Base-by-base conservation (phyloP, 2,797 vertebrate genomes). In the Diplodus puntazzo region DNA sequence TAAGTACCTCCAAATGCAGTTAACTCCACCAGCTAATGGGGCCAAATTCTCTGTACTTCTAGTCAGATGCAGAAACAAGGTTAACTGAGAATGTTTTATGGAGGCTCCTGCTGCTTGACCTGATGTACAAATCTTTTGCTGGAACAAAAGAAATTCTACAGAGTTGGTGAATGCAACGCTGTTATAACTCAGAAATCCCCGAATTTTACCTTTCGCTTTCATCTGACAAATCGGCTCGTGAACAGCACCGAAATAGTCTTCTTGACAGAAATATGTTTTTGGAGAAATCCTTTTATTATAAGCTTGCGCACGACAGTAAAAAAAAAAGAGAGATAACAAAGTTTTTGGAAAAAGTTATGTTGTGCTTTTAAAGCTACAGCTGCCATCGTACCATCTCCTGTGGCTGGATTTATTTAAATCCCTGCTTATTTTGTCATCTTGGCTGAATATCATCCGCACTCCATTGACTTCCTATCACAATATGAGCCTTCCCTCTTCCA, bases 391-490 rank as follows among this genome's bases (percentile, higher is more conserved):
- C 4, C 1, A 55, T 59, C 43, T 76, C 46, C 27, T 57, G 8
- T 23, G 55, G 21, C 62, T n/a, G 25, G 11, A 11, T 71, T 58
- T 12, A 25, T 45, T 53, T 50, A 46, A 69, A 79, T 65, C 14
- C 43, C 64, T 53, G 52, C 57, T 64, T 66, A 16, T 49, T 27
- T 58, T 14, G 18, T 65, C 75, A 70, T 2, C 5, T 62, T 17
- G 54, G 42, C 71, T 60, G 57, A 69, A 73, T 34, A 73, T 80
- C 80, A 59, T 72, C 66, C 82, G 45, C 27, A 48, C 42, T 50
- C 45, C 59, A 80, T 66, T 53, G 83, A 90, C 88, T 88, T 90
- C 69, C 81, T 66, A 78, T 85, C 83, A 88, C 80, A 84, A 82
- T 80, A 72, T 58, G 50, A 90, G 72, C 70, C 61, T 74, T 68